A percentile compares a stretch with the other conserved stretches of the same genome.
phyloP scores from a whole-genome alignment of 2,888 invertebrate species.

The Cinara cedri region DNA sequence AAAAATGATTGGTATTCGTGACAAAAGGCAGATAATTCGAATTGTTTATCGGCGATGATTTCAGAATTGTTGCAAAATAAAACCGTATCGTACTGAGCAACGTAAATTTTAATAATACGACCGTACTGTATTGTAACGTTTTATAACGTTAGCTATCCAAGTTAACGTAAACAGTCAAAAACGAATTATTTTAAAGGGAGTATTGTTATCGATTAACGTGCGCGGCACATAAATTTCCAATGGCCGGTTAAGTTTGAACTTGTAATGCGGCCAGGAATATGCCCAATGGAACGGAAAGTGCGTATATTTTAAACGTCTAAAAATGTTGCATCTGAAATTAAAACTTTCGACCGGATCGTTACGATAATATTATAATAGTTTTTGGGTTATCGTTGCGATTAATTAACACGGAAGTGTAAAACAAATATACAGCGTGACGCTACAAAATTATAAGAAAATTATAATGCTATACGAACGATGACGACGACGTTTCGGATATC shows the following conservation, averaged over 20 bases:
- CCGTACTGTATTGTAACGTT: too few relatives aligned
- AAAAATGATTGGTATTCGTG: too few relatives aligned
- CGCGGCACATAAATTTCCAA: constrained; percentile 14
- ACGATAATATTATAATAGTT: not conserved
- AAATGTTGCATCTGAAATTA: constrained; percentile 30
- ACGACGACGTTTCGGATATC: too few relatives aligned
- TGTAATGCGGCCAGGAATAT: constrained; percentile 43
- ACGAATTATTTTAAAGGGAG: not conserved
- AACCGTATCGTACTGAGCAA: not conserved
- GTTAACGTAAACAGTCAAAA: not conserved
- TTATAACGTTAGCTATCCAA: constrained; percentile 7
- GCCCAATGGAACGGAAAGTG: constrained; percentile 32
- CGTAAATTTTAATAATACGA: not conserved
- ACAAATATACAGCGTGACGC: too few relatives aligned
- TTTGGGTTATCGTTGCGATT: not conserved
- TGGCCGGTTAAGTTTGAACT: constrained; percentile 30
- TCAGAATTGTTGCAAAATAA: not conserved
- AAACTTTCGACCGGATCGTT: not conserved
- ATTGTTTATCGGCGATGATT: too few relatives aligned
- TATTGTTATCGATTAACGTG: constrained; percentile 32
- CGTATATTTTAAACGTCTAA: not conserved
- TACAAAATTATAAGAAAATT: too few relatives aligned
- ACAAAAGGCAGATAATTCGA: too few relatives aligned
- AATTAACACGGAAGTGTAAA: too few relatives aligned
- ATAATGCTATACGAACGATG: too few relatives aligned